phyloP scores from a whole-genome alignment of 2,888 invertebrate species.

The Diadegma fenestrale region DNA sequence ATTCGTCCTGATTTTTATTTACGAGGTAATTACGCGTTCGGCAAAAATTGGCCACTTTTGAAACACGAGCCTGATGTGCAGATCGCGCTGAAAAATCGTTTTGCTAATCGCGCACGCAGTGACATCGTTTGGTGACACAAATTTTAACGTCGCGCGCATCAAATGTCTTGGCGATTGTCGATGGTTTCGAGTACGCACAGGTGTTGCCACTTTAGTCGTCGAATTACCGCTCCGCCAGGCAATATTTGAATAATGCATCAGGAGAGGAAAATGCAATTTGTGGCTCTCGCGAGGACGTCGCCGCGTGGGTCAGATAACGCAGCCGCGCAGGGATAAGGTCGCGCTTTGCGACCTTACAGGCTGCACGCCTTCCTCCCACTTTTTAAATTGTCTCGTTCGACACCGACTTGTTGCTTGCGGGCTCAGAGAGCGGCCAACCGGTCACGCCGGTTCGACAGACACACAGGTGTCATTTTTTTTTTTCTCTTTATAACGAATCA shows the following conservation, averaged over 20 bases:
- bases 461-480: conserved; percentile 32
- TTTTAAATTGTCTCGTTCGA: not conserved
- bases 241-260: conserved; percentile 79
- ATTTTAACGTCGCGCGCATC: conserved; percentile 4
- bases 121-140: conserved; percentile 17
- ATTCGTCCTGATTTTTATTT: not conserved
- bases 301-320: conserved; percentile 73
- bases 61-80: not conserved
- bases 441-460: conserved; percentile 45
- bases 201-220: conserved; percentile 64
- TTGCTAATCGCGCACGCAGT: not conserved
- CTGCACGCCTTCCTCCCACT: conserved; percentile 65
- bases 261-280: conserved; percentile 67
- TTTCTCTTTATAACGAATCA: conserved; percentile 11
- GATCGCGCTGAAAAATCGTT: not conserved
- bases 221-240: conserved; percentile 52
- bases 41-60: not conserved
- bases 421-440: conserved; percentile 15
- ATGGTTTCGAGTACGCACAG: conserved; percentile 7
- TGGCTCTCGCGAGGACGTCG: conserved; percentile 63
- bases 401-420: not conserved
- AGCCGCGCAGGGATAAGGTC: too few species aligned
- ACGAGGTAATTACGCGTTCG: not conserved
- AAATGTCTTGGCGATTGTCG: not conserved
- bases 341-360: conserved; percentile 63